Percentiles rank a stretch among this genome's conserved stretches.
These are phyloP conservation scores for Caranx melampygus DNA, from an alignment of 2,113 vertebrate genomes.

Conservation along the genomic window DNA sequence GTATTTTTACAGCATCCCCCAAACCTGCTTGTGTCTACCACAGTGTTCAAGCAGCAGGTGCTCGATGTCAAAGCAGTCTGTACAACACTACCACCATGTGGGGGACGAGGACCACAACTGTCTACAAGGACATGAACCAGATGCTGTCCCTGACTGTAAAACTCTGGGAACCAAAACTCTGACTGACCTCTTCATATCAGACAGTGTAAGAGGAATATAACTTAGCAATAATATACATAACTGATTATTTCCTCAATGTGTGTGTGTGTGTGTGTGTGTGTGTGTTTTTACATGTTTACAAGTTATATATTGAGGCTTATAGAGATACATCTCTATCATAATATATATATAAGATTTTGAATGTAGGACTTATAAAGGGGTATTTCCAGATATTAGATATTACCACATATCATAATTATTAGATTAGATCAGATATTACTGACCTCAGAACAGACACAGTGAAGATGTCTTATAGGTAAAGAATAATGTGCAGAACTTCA, in stretches of 20 bases:
- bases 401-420: too few species aligned
- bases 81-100: conserved; percentile 60
- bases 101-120: background rate
- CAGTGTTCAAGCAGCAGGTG: background rate
- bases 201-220: background rate
- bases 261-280: background rate
- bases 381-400: too few species aligned
- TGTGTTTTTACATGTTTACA: too few species aligned
- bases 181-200: background rate
- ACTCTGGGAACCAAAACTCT: background rate
- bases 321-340: too few species aligned
- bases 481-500: background rate
- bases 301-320: too few species aligned
- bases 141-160: background rate
- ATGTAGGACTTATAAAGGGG: too few species aligned
- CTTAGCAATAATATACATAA: background rate
- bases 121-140: background rate
- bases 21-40: background rate
- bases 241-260: background rate
- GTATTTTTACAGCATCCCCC: background rate
- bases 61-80: background rate
- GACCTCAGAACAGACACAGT: background rate
- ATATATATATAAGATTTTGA: too few species aligned
- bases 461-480: background rate
- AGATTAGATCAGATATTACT: too few species aligned